Base-by-base conservation (phyloP, 2,888 invertebrate genomes). In the Hypomecis punctinalis region DNA sequence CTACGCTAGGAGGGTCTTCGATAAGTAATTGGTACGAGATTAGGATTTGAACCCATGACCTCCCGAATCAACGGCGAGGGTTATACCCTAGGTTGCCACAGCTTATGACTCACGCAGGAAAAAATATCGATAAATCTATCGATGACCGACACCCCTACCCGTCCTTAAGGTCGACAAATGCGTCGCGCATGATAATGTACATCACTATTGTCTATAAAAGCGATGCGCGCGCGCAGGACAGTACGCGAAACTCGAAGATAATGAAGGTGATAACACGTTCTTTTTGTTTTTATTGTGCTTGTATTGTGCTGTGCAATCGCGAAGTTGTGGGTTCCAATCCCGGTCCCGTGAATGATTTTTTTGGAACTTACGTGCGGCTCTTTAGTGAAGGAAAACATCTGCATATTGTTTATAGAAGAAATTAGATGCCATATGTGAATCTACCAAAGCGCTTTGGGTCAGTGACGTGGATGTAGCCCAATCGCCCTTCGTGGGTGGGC, bases 201-300 rank as follows among this genome's bases (percentile, higher is more conserved):
- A 70, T 74, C 63, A 61, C 76, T 81, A 86, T 87, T 90, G 91
- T 92, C 92, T 92, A 90, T 92, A 92, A 86, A 91, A 91, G 74
- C 83, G 71, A 70, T 80, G 82, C 74, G 78, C 76, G 9, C 49
- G 79, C 78, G 81, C 79, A 69, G 60, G 58, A 67, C 59, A 2
- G 64, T 74, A 82, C 86, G 80, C 90, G 88, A 90, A 89, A 89
- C 85, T 83, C 81, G 69, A 79, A 85, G 86, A 91, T 88, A 89
- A 92, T 92, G 92, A 92, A 92, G 92, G 92, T 92, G 91, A 90
- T 86, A 74, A 84, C 86, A 87, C 89, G 89, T 86, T 83, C 76
- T 76, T 78, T 65, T 48, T 66, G 42, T 36, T 71, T 59, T 67
- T 67, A 77, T 76, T 76, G 72, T 72, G 65, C 71, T 72, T 72